Conservation (phyloP, 35 echinoderm and acorn worm species). For the Heliocidaris tuberculata region DNA sequence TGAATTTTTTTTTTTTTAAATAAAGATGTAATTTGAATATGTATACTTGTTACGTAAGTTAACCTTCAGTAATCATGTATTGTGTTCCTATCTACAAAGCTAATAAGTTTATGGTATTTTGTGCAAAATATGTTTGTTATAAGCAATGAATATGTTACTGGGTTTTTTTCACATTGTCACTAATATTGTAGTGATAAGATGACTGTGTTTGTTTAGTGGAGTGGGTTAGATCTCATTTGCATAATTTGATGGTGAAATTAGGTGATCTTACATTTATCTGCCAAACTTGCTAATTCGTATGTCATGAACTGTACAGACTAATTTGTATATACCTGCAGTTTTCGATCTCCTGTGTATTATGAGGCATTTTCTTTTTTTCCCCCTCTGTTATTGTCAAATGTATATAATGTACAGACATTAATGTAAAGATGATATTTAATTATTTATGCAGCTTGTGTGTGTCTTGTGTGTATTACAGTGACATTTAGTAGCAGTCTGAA, state of each 20-base stretch:
- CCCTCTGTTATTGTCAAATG: background rate
- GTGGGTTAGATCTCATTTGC: background rate
- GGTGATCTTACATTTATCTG: background rate
- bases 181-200: background rate
- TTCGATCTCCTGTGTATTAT: background rate
- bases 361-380: background rate
- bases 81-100: background rate
- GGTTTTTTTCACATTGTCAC: background rate
- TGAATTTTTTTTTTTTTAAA: too few species aligned
- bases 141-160: background rate
- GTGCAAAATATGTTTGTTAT: background rate
- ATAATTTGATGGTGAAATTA: background rate
- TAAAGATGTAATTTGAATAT: background rate
- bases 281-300: background rate
- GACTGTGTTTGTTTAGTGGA: background rate
- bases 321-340: background rate
- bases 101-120: background rate
- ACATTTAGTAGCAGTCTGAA: background rate
- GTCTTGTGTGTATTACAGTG: background rate
- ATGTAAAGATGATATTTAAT: slow-evolving; percentile 24
- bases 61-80: background rate
- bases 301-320: background rate
- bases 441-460: slow-evolving; percentile 42
- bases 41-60: background rate
- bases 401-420: slow-evolving; percentile 32